A percentile compares a stretch with the other conserved stretches of the same genome.
Conservation (phyloP, 1,140 invertebrate genomes). For the Andrena cerasifolii region DNA sequence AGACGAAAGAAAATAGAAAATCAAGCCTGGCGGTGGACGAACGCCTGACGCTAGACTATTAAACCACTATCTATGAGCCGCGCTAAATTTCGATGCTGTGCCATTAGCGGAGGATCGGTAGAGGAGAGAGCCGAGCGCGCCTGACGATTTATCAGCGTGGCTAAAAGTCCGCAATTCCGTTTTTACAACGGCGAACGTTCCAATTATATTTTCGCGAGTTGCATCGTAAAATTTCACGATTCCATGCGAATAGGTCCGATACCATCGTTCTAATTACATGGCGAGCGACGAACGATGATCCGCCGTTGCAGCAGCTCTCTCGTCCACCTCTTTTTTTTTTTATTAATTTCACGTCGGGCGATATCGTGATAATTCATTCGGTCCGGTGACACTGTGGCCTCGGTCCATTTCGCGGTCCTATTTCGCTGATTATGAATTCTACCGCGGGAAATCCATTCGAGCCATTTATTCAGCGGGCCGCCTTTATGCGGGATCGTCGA, state of each 20-base stretch:
- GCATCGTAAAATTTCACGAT: conserved; percentile 15
- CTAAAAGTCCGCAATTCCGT: conserved; percentile 24
- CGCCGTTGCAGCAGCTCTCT: background rate
- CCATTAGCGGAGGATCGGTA: background rate
- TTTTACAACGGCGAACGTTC: background rate
- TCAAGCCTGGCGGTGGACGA: no score
- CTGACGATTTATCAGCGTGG: background rate
- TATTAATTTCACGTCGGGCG: conserved; percentile 6
- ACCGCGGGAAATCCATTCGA: conserved; percentile 2
- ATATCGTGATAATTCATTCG: conserved; percentile 28
- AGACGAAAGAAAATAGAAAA: no score
- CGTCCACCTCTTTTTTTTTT: background rate
- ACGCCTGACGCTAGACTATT: no score
- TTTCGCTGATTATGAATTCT: background rate
- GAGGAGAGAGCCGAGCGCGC: background rate
- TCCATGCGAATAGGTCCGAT: background rate
- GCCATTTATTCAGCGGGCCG: conserved; percentile 3
- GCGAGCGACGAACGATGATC: background rate
- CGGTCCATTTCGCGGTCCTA: background rate
- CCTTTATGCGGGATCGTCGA: background rate
- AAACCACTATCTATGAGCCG: no score
- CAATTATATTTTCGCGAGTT: conserved; percentile 35
- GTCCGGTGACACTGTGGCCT: background rate
- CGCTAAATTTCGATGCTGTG: background rate
- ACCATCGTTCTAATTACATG: conserved; percentile 31